Conservation (phyloP, 1,140 invertebrate species). For the Caenorhabditis remanei region DNA sequence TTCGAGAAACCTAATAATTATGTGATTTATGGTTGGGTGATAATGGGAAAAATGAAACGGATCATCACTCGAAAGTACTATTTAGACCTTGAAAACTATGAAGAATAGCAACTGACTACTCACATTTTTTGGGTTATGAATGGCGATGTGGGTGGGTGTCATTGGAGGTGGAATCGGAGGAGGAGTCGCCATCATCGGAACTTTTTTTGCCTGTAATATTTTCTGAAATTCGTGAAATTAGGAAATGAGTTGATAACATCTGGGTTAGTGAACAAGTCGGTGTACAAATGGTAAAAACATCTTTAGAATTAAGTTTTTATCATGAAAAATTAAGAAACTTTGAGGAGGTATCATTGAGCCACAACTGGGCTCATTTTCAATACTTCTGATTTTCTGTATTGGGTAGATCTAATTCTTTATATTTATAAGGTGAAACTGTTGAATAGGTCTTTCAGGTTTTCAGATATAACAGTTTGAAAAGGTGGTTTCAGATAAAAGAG, state of each 20-base stretch:
- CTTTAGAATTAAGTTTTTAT: not conserved
- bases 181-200: constrained; percentile 47
- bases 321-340: not conserved
- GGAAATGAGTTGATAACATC: not conserved
- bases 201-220: constrained; percentile 31
- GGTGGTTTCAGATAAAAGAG: not conserved
- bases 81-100: constrained; percentile 36
- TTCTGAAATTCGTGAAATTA: constrained; percentile 21
- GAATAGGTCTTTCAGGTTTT: too few relatives aligned
- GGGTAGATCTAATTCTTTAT: too few relatives aligned
- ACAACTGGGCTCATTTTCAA: too few relatives aligned
- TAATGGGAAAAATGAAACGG: constrained; percentile 29
- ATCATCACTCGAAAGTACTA: not conserved
- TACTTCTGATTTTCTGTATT: too few relatives aligned
- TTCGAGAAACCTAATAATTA: not conserved
- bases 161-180: constrained; percentile 60
- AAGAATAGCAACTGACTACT: constrained; percentile 38
- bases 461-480: too few relatives aligned
- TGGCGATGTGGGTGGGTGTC: constrained; percentile 61
- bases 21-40: constrained; percentile 5
- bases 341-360: not conserved
- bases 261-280: not conserved
- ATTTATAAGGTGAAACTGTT: too few relatives aligned
- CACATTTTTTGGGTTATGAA: constrained; percentile 62
- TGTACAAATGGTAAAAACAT: constrained; percentile 1